These are phyloP conservation scores for Calliphora vicina DNA, from an alignment of 1,140 invertebrate genomes.

Conservation along the genomic window DNA sequence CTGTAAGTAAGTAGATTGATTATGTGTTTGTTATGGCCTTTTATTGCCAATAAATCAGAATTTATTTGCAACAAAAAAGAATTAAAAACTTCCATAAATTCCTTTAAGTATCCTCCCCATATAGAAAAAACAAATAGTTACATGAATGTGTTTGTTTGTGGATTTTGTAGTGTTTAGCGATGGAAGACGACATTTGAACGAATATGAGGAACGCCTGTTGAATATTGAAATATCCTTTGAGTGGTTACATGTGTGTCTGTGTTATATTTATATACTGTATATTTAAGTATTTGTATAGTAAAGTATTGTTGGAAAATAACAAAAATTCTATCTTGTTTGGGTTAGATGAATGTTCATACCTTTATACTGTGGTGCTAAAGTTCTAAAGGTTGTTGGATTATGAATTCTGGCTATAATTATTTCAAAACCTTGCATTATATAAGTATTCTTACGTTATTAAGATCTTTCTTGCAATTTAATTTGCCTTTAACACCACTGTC, in stretches of 20 bases:
- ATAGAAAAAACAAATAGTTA: neutral
- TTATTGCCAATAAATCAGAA: slow-evolving; percentile 64
- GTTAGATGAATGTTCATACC: neutral
- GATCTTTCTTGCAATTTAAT: neutral
- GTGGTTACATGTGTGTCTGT: no score
- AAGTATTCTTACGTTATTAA: no score
- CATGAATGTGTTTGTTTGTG: neutral
- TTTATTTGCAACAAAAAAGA: slow-evolving; percentile 63
- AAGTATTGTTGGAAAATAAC: neutral
- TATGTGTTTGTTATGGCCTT: slow-evolving; percentile 43
- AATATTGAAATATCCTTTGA: slow-evolving; percentile 37
- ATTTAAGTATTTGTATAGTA: neutral
- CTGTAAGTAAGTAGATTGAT: neutral
- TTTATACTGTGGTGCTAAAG: neutral
- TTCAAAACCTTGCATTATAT: no score
- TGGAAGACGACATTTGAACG: slow-evolving; percentile 29
- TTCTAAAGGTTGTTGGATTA: no score
- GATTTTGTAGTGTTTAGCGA: slow-evolving; percentile 9
- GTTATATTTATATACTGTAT: neutral
- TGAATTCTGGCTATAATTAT: neutral
- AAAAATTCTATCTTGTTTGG: neutral
- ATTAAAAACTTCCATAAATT: slow-evolving; percentile 64
- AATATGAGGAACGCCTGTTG: slow-evolving; percentile 38
- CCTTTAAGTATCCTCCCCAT: slow-evolving; percentile 48
- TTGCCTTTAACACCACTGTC: neutral